Evolutionary conservation across 23 tunicate genomes (phyloP).

Genomic region (Trididemnum clinides): DNA sequence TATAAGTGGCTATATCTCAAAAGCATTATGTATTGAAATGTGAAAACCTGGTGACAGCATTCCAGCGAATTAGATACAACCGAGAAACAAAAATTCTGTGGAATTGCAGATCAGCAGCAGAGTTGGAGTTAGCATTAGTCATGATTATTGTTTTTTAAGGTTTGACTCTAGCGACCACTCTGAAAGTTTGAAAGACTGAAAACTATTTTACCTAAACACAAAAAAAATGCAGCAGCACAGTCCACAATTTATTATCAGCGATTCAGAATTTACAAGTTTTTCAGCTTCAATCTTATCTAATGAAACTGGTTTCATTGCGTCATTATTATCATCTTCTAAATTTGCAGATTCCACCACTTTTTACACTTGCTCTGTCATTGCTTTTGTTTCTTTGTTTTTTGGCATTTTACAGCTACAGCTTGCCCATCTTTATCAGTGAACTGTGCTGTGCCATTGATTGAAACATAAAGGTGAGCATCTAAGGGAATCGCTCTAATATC

Average conservation of each 20-base stretch:
- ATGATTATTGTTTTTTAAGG: slow-evolving; percentile 34
- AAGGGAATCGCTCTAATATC: slow-evolving; percentile 17
- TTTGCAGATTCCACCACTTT: slow-evolving; percentile 49
- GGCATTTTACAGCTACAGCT: slow-evolving; percentile 36
- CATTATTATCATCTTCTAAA: slow-evolving; percentile 7
- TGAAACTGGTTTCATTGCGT: slow-evolving; percentile 21
- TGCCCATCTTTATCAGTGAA: slow-evolving; percentile 39
- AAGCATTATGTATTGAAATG: no score
- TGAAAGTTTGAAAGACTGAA: slow-evolving; percentile 15
- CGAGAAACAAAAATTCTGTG: no score
- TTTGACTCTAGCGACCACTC: slow-evolving; percentile 8
- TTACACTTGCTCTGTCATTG: slow-evolving; percentile 37
- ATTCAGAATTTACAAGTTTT: slow-evolving; percentile 27
- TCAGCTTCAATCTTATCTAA: slow-evolving; percentile 32
- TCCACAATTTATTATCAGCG: neutral
- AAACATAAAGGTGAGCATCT: slow-evolving; percentile 18
- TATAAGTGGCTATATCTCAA: no score
- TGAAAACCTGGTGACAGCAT: no score
- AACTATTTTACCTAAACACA: slow-evolving; percentile 1
- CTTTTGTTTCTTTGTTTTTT: slow-evolving; percentile 43
- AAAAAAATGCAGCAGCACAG: neutral
- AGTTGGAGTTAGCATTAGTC: no score
- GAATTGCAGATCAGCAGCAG: no score
- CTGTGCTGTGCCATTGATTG: slow-evolving; percentile 39
- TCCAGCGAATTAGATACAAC: no score